Evolutionary conservation across 2,888 invertebrate species (phyloP), one percentile per base, ranked within the genome.

Genomic region (Stegophylla sp.): DNA sequence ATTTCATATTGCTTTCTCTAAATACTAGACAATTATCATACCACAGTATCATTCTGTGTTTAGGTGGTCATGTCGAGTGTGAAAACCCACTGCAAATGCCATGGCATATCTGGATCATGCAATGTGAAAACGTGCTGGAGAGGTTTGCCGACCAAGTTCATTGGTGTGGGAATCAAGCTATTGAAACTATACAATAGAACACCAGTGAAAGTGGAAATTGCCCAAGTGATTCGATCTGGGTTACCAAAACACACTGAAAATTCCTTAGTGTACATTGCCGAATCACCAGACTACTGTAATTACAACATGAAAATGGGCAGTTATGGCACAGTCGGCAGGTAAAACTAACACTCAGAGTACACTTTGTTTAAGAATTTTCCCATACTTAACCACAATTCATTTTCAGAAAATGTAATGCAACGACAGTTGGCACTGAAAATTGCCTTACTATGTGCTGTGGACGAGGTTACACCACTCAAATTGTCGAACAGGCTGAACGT

Each of bases 361-460:
- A 34, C 3, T 23, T 64, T 51, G 17, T n/a, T 45, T 28, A 9
- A 23, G 15, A 13, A 43, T 59, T 34, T 74, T 48, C 9, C 20
- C 13, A 53, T 69, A n/a, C n/a, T n/a, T n/a, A 7, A 34, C 34
- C 34, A 7, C 7, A 5, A 34, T 26, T 34, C 9, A 34, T 63
- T 43, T 26, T 83, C 86, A 94, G 94, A 85, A 89, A 89, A 84
- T 94, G 94, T 86, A 93, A 93, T 86, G 90, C 90, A 41, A 91
- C 90, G 77, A 87, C 90, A 82, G 85, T 87, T 23, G 91, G 89
- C 0, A 89, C 91, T 84, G 92, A 92, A 83, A 92, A 93, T 82
- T 95, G 94, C 88, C 90, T 90, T 84, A 91, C 92, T 83, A 90
- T 95, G 87, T 95, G 95, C 87, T 95, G 95, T 87, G 94, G 94